A percentile compares a stretch with the other conserved stretches of the same genome.
Evolutionary conservation across 2,797 vertebrate genomes (phyloP).

Genomic region (Halcyon smyrnensis): DNA sequence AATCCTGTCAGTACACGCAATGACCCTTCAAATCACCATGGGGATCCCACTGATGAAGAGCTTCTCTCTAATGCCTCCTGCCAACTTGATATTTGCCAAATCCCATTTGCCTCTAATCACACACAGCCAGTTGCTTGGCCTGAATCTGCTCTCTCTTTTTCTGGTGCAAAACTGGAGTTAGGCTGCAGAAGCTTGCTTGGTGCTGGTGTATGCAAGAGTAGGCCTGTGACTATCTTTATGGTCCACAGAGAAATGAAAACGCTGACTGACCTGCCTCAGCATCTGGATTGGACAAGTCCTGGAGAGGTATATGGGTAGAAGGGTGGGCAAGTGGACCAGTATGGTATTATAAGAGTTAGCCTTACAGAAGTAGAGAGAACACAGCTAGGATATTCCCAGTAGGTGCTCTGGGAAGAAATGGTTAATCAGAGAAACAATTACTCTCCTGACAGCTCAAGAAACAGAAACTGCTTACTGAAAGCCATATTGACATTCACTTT

Average conservation of each 20-base stretch:
- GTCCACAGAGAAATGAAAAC: not conserved
- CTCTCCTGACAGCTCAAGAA: not conserved
- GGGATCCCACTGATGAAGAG: conserved; percentile 22
- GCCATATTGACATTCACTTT: not conserved
- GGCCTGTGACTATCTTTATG: not conserved
- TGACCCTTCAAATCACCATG: conserved; percentile 2
- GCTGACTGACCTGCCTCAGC: not conserved
- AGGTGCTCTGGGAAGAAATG: not conserved
- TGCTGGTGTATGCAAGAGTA: not conserved
- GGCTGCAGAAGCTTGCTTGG: not conserved
- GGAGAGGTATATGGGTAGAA: not conserved
- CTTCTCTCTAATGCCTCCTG: conserved; percentile 16
- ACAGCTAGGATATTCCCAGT: not conserved
- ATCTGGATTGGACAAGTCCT: not conserved
- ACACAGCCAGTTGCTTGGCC: conserved; percentile 12
- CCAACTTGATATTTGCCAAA: conserved; percentile 8
- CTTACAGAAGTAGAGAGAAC: not conserved
- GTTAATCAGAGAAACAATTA: not conserved
- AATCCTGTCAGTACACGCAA: not conserved
- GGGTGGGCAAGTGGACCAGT: not conserved
- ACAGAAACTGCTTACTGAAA: not conserved
- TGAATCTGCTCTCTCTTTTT: not conserved
- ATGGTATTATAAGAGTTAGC: not conserved
- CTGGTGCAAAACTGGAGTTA: not conserved
- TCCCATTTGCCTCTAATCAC: conserved; percentile 50